These are phyloP conservation scores for Cenopis cana DNA, from an alignment of 2,888 invertebrate genomes.

Conservation along the genomic window DNA sequence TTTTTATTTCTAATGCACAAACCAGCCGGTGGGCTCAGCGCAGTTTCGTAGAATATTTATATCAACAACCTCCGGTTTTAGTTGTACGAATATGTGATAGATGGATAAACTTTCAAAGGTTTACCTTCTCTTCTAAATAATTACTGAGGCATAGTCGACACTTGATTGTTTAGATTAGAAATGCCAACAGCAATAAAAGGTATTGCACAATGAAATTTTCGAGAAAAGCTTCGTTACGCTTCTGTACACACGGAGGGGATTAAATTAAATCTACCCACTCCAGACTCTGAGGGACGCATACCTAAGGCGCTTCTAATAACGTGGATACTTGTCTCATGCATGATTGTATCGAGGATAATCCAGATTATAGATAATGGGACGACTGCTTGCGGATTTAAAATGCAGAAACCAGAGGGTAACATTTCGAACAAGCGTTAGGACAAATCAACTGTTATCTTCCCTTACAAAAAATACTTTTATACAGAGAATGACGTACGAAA, in stretches of 20 bases:
- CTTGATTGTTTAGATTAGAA: constrained; percentile 26
- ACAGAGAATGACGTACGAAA: too few species aligned
- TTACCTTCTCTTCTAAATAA: neutral
- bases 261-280: constrained; percentile 44
- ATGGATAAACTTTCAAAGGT: neutral
- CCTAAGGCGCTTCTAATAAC: constrained; percentile 61
- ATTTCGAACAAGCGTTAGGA: too few species aligned
- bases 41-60: neutral
- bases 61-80: constrained; percentile 1
- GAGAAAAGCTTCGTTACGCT: constrained; percentile 34
- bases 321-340: constrained; percentile 60
- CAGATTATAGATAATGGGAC: constrained; percentile 68
- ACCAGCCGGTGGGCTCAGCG: neutral
- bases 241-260: constrained; percentile 44
- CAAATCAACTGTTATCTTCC: too few species aligned
- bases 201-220: constrained; percentile 27
- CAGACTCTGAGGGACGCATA: constrained; percentile 55
- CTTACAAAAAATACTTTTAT: too few species aligned
- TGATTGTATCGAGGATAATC: constrained; percentile 71
- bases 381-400: constrained; percentile 36
- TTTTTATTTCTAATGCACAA: neutral
- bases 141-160: neutral
- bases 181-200: constrained; percentile 31
- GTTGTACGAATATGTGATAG: neutral
- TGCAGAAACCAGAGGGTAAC: constrained; percentile 21